Percentiles rank a stretch among this genome's conserved stretches.
Evolutionary conservation across 2,113 vertebrate species (phyloP).

Genomic region (Cairina moschata): DNA sequence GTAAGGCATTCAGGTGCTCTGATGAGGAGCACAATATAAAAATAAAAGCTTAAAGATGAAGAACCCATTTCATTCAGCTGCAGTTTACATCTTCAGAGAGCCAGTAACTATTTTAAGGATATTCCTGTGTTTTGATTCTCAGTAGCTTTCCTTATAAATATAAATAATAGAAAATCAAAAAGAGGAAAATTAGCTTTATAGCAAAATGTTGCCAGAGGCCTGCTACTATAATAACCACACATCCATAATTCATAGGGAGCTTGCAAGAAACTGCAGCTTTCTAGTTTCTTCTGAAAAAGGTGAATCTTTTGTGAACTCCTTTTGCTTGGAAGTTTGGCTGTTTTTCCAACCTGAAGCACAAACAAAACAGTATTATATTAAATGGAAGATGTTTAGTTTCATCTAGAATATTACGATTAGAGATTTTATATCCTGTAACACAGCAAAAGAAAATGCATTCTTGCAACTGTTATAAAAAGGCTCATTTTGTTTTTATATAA

Average conservation of each 20-base stretch:
- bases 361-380: background rate
- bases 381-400: background rate
- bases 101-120: background rate
- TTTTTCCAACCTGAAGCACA: background rate
- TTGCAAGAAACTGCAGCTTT: background rate
- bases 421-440: background rate
- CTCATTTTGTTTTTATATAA: background rate
- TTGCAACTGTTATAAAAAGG: background rate
- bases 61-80: background rate
- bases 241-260: slow-evolving; percentile 41
- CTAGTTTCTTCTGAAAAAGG: background rate
- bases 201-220: slow-evolving; percentile 17
- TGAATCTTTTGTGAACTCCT: background rate
- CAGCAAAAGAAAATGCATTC: background rate
- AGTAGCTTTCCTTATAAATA: slow-evolving; percentile 9
- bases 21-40: background rate
- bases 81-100: background rate
- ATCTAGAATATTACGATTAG: background rate
- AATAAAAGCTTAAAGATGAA: background rate
- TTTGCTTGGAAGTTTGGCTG: background rate
- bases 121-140: background rate
- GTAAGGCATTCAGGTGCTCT: background rate
- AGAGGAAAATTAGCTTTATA: slow-evolving; percentile 22
- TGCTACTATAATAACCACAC: background rate
- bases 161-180: slow-evolving; percentile 6